Evolutionary conservation across 92 coral and sea anemone genomes (phyloP).

Genomic region (Isaurus tuberculatus): DNA sequence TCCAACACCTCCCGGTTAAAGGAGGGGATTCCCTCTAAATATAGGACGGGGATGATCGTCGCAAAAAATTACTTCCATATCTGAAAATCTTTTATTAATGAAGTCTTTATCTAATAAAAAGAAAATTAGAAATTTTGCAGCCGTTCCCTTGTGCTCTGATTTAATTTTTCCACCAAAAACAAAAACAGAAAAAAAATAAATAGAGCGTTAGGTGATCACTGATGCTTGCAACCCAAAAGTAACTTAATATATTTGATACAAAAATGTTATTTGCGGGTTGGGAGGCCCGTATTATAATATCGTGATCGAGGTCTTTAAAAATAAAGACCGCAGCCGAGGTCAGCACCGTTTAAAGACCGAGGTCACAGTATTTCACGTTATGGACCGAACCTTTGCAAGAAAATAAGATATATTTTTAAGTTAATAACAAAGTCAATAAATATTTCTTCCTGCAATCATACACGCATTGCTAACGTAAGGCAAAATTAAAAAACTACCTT

Average conservation of each 20-base stretch:
- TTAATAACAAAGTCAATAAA: neutral
- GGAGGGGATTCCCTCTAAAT: neutral
- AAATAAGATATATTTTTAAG: too few relatives aligned
- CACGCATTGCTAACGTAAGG: too few relatives aligned
- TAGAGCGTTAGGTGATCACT: neutral
- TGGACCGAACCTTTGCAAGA: neutral
- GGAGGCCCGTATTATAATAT: neutral
- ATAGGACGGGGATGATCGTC: neutral
- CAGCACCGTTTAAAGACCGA: neutral
- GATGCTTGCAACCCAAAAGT: neutral
- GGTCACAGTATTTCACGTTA: neutral
- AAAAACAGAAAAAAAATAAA: too few relatives aligned
- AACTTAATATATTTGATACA: neutral
- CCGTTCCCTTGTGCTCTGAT: neutral
- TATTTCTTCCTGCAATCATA: too few relatives aligned
- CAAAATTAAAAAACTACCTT: too few relatives aligned
- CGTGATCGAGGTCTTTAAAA: neutral
- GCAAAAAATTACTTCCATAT: neutral
- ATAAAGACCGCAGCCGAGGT: neutral
- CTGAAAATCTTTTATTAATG: too few relatives aligned
- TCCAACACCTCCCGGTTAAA: neutral
- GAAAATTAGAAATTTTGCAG: neutral
- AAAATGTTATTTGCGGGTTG: neutral
- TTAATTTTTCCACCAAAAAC: neutral
- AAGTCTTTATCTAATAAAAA: too few relatives aligned